phyloP scores from a whole-genome alignment of 2,113 vertebrate genomes.

The Saimiri boliviensis region DNA sequence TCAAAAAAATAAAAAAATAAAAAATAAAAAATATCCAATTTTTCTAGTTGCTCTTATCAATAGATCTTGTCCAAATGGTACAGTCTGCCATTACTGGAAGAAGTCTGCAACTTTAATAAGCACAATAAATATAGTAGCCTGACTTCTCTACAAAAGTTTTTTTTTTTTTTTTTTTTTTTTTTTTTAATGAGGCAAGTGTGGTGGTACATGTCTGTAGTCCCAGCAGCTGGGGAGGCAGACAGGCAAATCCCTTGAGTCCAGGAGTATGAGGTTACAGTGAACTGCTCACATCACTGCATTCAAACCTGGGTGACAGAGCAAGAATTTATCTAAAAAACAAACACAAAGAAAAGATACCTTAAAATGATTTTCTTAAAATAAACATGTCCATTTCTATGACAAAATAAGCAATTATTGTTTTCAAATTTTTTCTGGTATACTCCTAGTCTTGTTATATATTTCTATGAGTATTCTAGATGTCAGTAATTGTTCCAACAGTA shows the following conservation, averaged over 20 bases:
- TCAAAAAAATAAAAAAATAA: no score
- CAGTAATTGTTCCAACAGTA: background rate
- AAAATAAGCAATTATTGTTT: slow-evolving; percentile 16
- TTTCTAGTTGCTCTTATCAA: background rate
- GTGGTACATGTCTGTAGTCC: no score
- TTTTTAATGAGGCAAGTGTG: no score
- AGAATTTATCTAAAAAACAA: no score
- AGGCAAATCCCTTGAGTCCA: no score
- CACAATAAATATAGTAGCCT: slow-evolving; percentile 36
- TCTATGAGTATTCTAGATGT: background rate
- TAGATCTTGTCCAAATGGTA: background rate
- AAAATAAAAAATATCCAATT: background rate
- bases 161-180: no score
- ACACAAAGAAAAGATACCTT: background rate
- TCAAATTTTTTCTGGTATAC: background rate
- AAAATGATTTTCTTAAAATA: slow-evolving; percentile 29
- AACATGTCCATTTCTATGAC: background rate
- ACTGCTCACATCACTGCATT: no score
- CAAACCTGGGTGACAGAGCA: no score
- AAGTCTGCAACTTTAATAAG: background rate
- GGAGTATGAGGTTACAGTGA: no score
- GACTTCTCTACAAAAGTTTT: no score
- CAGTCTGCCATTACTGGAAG: background rate
- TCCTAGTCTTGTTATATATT: slow-evolving; percentile 2
- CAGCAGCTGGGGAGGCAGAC: no score